Base-by-base conservation (phyloP, 2,797 vertebrate genomes). In the Syndactyla subalaris region DNA sequence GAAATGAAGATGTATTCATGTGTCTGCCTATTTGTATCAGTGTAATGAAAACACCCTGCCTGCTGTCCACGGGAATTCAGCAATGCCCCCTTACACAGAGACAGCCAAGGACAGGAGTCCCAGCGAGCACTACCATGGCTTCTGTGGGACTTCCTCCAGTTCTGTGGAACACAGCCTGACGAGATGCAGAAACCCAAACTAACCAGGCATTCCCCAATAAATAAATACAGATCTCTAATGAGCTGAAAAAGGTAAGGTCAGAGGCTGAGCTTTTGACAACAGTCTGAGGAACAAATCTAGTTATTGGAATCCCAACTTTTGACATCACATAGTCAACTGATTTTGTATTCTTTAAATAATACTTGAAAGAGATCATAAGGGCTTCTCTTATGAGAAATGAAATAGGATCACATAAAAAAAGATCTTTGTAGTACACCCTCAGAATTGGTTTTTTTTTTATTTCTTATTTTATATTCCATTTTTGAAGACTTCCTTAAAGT, bases 341-440 rank as follows among this genome's bases (percentile, higher is more conserved):
- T 43, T 79, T 73, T 62, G 22, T 74, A 39, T 70, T 52, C 29
- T 65, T 85, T 36, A 68, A 80, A 51, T 27, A 54, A 75, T 34
- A 57, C 13, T 63, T 22, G 4, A 27, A 71, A 94, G 88, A 66
- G 77, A 77, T 12, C 51, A 9, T 24, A 77, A 45, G 29, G 67
- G n/a, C 17, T 93, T 95, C 89, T 83, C 52, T 70, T 57, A 70
- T 24, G 12, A 89, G 36, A 51, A 89, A 80, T 52, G 76, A 76
- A 83, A 55, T 14, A 73, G 46, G 38, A 68, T 14, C 21, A 90
- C 19, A 72, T 73, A 79, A 20, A 72, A 63, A 97, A 85, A 83
- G 68, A 22, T 73, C n/a, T 95, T 95, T 92, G 54, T 61, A 93
- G 79, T 84, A 97, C 94, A 94, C 78, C 63, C 91, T 96, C 93